A percentile compares a stretch with the other conserved stretches of the same genome.
Evolutionary conservation across 2,113 vertebrate genomes (phyloP).

Genomic region (Rousettus leschenaultii): DNA sequence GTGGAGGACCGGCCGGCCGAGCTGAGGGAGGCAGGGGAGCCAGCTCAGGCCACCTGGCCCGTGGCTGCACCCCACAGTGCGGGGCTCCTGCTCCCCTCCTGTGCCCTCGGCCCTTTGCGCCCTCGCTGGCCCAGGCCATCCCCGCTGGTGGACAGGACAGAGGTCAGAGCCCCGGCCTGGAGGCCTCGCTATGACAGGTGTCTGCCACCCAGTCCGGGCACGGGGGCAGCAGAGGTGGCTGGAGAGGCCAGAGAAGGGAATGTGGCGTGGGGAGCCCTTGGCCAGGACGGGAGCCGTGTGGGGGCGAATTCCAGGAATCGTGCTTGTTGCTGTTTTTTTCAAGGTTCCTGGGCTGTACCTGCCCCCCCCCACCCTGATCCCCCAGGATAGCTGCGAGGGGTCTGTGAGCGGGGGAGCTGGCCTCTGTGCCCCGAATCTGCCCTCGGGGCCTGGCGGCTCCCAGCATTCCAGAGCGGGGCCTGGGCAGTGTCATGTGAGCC

Average conservation of each 20-base stretch:
- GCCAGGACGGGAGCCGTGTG: rapidly evolving
- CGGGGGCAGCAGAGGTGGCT: rapidly evolving
- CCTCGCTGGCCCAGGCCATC: neutral
- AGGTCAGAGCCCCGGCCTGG: neutral
- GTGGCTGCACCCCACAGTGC: neutral
- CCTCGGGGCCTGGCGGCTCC: neutral
- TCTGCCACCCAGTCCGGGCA: neutral
- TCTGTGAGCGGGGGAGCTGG: neutral
- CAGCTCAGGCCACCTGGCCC: neutral
- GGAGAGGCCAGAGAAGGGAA: neutral
- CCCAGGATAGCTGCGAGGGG: slow-evolving; percentile 28
- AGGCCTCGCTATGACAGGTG: neutral
- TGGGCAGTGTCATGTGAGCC: neutral
- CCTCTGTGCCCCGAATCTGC: neutral
- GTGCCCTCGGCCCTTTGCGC: rapidly evolving
- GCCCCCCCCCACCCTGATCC: rapidly evolving
- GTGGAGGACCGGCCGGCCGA: neutral
- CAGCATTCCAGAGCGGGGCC: slow-evolving; percentile 55
- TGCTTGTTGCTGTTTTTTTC: neutral
- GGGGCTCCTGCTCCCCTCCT: too few relatives aligned
- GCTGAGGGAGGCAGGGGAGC: rapidly evolving
- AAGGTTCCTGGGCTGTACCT: neutral
- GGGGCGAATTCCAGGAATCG: neutral
- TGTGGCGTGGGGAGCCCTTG: rapidly evolving
- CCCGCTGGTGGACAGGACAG: too few relatives aligned